Evolutionary conservation across 2,113 vertebrate genomes (phyloP).

Genomic region (Engystomops pustulosus): DNA sequence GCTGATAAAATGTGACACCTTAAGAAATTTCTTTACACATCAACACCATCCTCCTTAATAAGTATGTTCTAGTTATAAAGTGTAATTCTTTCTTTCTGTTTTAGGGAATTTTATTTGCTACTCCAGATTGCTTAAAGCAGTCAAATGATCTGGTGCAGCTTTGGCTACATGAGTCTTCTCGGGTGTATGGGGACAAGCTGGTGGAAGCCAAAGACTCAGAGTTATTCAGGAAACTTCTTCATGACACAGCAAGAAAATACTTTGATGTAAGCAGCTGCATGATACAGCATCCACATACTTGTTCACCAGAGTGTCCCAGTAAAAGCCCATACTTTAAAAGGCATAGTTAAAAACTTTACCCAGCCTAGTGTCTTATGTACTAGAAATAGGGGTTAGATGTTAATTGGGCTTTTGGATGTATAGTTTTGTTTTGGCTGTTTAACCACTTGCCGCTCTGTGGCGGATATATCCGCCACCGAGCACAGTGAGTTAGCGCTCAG

Average conservation of each 20-base stretch:
- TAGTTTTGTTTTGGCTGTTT: too few species aligned
- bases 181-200: slow-evolving; percentile 81
- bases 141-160: slow-evolving; percentile 70
- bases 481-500: too few species aligned
- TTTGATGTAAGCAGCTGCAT: slow-evolving; percentile 72
- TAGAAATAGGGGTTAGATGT: too few species aligned
- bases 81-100: slow-evolving; percentile 8
- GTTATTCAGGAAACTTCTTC: slow-evolving; percentile 76
- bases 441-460: too few species aligned
- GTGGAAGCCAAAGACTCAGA: slow-evolving; percentile 72
- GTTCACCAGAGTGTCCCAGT: too few species aligned
- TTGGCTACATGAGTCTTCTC: slow-evolving; percentile 79
- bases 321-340: too few species aligned
- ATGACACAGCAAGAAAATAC: slow-evolving; percentile 72
- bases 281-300: neutral
- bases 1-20: neutral
- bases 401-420: too few species aligned
- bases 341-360: too few species aligned
- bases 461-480: too few species aligned
- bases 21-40: neutral
- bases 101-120: slow-evolving; percentile 80
- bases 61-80: neutral
- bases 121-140: slow-evolving; percentile 72
- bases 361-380: too few species aligned
- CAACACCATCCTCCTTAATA: neutral